Base-by-base conservation (phyloP, 2,888 invertebrate species). In the Danaus chrysippus region DNA sequence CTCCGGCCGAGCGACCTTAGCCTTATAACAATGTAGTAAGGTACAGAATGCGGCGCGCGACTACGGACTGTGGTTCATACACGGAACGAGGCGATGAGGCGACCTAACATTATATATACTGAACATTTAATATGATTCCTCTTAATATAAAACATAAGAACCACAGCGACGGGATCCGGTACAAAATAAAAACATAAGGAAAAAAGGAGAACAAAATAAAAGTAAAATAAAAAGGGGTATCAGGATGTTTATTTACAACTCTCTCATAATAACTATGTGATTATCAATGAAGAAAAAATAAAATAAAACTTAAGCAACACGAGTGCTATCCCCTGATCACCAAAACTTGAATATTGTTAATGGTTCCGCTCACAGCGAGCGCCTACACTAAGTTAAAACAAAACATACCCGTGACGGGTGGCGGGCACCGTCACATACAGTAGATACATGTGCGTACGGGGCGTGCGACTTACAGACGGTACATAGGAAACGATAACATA, bases 201-300 rank as follows among this genome's bases (percentile, higher is more conserved):
- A 63, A 65, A 77, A 71, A 41, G 53, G 43, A 44, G 44, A 53
- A 68, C 65, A 83, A 86, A 89, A 88, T 83, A 83, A 91, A 91
- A 89, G 75, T 81, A 84, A 89, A 89, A 87, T 84, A 84, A 90
- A 83, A 87, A 87, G 87, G 90, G 88, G 86, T 86, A 87, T 83
- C 83, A 83, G 87, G 87, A 88, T 89, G 88, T 91, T 91, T 91
- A 91, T 91, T 91, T 91, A 91, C 91, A 91, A 81, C 84, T 86
- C 81, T 83, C 81, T 84, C 88, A 87, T 87, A 87, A 87, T 87
- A 87, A 87, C 82, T 83, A 86, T 79, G 74, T 73, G 85, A 87
- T 87, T 87, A 90, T 87, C 83, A 87, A 83, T 77, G 79, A 84
- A 87, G 83, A 82, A 83, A 85, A 86, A 80, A n/a, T n/a, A n/a